phyloP scores from a whole-genome alignment of 1,140 invertebrate species.

The Anastrepha obliqua region DNA sequence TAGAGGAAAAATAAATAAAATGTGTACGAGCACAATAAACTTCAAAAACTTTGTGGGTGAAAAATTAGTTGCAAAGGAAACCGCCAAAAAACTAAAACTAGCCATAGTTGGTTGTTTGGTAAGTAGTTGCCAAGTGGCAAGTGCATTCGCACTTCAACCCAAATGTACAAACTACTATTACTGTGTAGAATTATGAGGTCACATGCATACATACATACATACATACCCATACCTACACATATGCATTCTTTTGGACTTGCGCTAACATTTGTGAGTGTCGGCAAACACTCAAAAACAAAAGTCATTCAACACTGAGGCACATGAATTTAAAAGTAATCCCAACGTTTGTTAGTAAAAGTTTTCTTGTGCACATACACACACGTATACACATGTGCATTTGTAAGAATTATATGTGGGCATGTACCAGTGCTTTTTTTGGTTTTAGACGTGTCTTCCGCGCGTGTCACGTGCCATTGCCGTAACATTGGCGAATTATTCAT shows the following conservation, averaged over 20 bases:
- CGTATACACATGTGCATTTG: no score
- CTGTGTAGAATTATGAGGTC: not conserved
- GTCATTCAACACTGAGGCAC: not conserved
- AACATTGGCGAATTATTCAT: no score
- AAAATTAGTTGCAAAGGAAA: not conserved
- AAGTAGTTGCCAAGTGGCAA: constrained; percentile 19
- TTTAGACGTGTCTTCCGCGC: no score
- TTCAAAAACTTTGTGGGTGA: not conserved
- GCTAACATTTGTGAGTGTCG: not conserved
- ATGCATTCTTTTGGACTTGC: no score
- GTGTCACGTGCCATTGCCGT: no score
- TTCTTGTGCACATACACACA: no score
- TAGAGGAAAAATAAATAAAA: not conserved
- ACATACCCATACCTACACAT: not conserved
- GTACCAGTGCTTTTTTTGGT: no score
- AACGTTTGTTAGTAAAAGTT: not conserved
- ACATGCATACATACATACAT: not conserved
- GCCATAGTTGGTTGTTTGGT: not conserved
- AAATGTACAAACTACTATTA: not conserved
- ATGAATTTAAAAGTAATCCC: not conserved
- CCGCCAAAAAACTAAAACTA: not conserved
- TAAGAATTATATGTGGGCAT: no score
- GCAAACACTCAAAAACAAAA: not conserved
- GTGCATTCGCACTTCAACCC: constrained; percentile 22
- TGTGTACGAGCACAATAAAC: not conserved